Evolutionary conservation across 2,797 vertebrate species (phyloP), one percentile per base, ranked within the genome.

Genomic region (Decapterus maruadsi): DNA sequence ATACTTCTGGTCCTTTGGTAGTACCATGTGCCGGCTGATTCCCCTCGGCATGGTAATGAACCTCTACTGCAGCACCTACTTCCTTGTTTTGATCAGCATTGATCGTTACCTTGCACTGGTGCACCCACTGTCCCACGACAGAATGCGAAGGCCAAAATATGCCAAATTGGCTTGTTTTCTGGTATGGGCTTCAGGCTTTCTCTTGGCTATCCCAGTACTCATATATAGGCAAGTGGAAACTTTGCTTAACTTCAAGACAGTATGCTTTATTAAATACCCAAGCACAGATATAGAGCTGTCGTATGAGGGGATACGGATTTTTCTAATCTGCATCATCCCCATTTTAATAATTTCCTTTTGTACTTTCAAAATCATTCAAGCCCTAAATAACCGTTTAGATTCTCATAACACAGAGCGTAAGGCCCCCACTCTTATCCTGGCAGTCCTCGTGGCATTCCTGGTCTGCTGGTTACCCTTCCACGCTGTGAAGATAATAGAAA

Each of bases 401-500:
- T 54, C 54, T 1, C 73, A 84, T 2, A 80, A 74, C 54, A 87
- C 0, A 0, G 92, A 94, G 0, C 72, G 88, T 6, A 97, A 94
- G 82, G 91, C 95, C 13, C 90, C 91, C 0, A 55, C 60, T 1
- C 36, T 97, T 66, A 88, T 97, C 77, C 65, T 96, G 20, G 53
- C 22, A 0, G 95, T 97, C 8, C 84, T 97, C n/a, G 1, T 94
- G 1, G 87, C 87, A 11, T 98, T 96, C 75, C 78, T 96, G 64
- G 50, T 96, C 53, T 97, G 96, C 88, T 97, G 96, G 97, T 14
- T 94, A 29, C 96, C 96, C 5, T 95, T 89, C 43, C 95, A 95
- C 48, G 6, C 95, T 55, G 68, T 92, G 2, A 87, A 77, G 8
- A 86, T 94, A 34, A 43, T 96, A 42, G 59, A 81, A 0, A 5